Conservation (phyloP, 2,113 vertebrate species). For the Otus sunia region DNA sequence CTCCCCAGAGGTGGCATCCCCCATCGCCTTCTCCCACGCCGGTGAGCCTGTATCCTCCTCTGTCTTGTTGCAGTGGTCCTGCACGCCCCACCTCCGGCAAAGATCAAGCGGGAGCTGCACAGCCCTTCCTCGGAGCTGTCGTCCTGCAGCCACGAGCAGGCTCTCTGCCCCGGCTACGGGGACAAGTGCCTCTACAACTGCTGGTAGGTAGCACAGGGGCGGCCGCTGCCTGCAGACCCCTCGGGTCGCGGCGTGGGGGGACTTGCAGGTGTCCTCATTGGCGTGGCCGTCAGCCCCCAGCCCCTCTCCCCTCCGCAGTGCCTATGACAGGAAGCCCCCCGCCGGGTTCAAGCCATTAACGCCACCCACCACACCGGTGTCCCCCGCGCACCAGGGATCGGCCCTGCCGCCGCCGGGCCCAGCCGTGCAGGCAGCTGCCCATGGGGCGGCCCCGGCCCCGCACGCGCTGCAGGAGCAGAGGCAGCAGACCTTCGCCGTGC, state of each 20-base stretch:
- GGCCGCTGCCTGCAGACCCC: rapidly evolving
- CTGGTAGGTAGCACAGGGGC: conserved; percentile 76
- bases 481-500: conserved; percentile 85
- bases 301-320: conserved; percentile 77
- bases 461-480: conserved; percentile 70
- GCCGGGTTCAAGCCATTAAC: conserved; percentile 94
- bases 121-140: conserved; percentile 88
- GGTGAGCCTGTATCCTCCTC: not conserved
- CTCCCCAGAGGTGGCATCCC: too few relatives aligned
- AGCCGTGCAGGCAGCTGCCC: conserved; percentile 66
- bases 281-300: not conserved
- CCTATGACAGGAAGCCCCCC: conserved; percentile 92
- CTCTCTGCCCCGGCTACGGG: conserved; percentile 85
- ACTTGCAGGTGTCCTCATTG: conserved; percentile 3
- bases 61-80: conserved; percentile 85
- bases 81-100: conserved; percentile 89
- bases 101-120: conserved; percentile 93
- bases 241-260: not conserved
- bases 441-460: conserved; percentile 45
- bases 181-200: conserved; percentile 99
- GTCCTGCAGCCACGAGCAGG: conserved; percentile 88
- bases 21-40: not conserved
- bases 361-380: conserved; percentile 86
- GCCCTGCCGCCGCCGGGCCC: conserved; percentile 57
- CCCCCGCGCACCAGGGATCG: conserved; percentile 76